A percentile compares a stretch with the other conserved stretches of the same genome.
These are phyloP conservation scores for Scaptomyza hsui DNA, from an alignment of 1,140 invertebrate species.

Conservation along the genomic window DNA sequence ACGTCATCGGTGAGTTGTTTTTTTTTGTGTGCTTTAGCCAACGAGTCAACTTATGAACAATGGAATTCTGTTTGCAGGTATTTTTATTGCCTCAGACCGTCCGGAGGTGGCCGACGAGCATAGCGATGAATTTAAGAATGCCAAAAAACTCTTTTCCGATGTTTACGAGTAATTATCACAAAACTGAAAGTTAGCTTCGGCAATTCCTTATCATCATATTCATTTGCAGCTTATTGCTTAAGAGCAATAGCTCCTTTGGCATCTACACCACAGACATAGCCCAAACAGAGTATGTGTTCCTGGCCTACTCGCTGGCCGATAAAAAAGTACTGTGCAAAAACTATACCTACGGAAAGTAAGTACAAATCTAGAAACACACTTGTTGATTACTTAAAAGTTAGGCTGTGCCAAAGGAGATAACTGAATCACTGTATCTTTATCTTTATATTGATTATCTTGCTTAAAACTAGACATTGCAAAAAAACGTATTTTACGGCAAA, in stretches of 20 bases:
- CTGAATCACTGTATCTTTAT: constrained; percentile 61
- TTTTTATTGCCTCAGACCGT: constrained; percentile 64
- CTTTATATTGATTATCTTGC: constrained; percentile 57
- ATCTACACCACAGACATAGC: constrained; percentile 70
- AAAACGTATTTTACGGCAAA: constrained; percentile 83
- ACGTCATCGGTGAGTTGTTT: constrained; percentile 68
- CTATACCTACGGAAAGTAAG: constrained; percentile 73
- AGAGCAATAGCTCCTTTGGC: constrained; percentile 64
- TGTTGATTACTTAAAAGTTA: constrained; percentile 16
- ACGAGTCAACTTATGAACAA: background rate
- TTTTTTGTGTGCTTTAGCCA: background rate
- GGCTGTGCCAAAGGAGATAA: constrained; percentile 11
- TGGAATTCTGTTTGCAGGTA: constrained; percentile 38
- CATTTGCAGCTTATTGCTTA: constrained; percentile 52
- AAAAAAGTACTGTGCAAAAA: constrained; percentile 71
- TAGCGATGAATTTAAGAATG: constrained; percentile 66
- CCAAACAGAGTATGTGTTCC: constrained; percentile 69
- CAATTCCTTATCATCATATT: background rate
- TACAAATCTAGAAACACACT: constrained; percentile 15
- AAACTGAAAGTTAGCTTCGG: background rate
- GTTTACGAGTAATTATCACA: constrained; percentile 69
- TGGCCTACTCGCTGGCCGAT: constrained; percentile 66
- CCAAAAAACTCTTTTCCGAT: constrained; percentile 74
- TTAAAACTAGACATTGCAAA: constrained; percentile 79
- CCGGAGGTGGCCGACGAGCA: constrained; percentile 58